phyloP scores from a whole-genome alignment of 2,888 invertebrate genomes.

The Leptinotarsa peninsularis region DNA sequence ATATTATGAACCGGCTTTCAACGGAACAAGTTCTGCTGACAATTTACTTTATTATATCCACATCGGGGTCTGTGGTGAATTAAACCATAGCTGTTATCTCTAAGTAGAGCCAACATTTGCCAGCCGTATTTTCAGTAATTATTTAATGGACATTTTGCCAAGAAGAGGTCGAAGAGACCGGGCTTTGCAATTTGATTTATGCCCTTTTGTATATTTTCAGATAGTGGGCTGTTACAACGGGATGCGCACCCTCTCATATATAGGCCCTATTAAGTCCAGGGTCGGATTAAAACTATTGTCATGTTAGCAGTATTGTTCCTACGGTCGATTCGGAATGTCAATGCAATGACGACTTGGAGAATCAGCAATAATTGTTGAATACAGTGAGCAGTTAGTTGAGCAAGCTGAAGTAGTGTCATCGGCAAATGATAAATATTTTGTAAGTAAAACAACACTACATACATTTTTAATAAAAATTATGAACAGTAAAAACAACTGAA shows the following conservation, averaged over 20 bases:
- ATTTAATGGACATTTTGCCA: slow-evolving; percentile 48
- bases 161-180: slow-evolving; percentile 46
- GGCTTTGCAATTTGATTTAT: slow-evolving; percentile 47
- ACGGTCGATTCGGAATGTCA: too few relatives aligned
- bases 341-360: too few relatives aligned
- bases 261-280: not conserved
- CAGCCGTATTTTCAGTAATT: slow-evolving; percentile 46
- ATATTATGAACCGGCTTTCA: slow-evolving; percentile 20
- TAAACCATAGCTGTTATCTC: slow-evolving; percentile 34
- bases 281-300: not conserved
- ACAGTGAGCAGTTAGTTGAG: too few relatives aligned
- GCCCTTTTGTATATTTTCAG: slow-evolving; percentile 45
- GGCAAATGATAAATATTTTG: too few relatives aligned
- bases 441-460: too few relatives aligned
- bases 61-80: slow-evolving; percentile 36
- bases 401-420: too few relatives aligned
- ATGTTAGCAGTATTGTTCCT: not conserved
- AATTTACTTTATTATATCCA: slow-evolving; percentile 35
- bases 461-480: too few relatives aligned
- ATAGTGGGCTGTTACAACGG: slow-evolving; percentile 30
- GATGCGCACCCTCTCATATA: slow-evolving; percentile 23
- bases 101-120: slow-evolving; percentile 38
- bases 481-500: too few relatives aligned
- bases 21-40: slow-evolving; percentile 39
- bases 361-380: too few relatives aligned